A percentile compares a stretch with the other conserved stretches of the same genome.
phyloP scores from a whole-genome alignment of 2,888 invertebrate species.

The Cloeon dipterum region DNA sequence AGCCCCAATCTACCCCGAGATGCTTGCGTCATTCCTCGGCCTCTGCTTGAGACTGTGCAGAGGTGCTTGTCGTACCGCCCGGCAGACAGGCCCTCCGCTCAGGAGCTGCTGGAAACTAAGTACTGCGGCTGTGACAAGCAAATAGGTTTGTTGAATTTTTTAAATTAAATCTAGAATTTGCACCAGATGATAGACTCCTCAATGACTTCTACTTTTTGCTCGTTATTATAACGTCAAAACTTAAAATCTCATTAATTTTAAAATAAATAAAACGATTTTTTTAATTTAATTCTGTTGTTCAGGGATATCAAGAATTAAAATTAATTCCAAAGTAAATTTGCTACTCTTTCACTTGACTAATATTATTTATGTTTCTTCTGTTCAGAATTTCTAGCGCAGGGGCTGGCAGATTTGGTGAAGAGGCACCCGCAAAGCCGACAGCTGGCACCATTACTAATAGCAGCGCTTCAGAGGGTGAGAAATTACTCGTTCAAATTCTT shows the following conservation, averaged over 20 bases:
- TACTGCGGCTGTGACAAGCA: conserved; percentile 1
- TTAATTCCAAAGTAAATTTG: no score
- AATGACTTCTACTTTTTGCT: background rate
- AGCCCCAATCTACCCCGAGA: conserved; percentile 12
- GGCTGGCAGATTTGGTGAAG: background rate
- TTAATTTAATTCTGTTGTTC: no score
- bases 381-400: background rate
- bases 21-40: conserved; percentile 28
- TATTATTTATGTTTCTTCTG: no score
- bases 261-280: no score
- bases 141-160: background rate
- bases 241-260: no score
- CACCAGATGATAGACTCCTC: background rate
- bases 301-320: no score
- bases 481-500: no score
- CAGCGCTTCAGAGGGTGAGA: background rate
- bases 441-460: background rate
- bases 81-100: conserved; percentile 46
- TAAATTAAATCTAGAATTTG: no score
- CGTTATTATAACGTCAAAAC: no score
- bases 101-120: conserved; percentile 31
- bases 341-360: no score
- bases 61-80: conserved; percentile 52
- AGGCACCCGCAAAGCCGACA: background rate
- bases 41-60: conserved; percentile 37